phyloP scores from a whole-genome alignment of 1,140 invertebrate genomes.

The Linepithema humile region DNA sequence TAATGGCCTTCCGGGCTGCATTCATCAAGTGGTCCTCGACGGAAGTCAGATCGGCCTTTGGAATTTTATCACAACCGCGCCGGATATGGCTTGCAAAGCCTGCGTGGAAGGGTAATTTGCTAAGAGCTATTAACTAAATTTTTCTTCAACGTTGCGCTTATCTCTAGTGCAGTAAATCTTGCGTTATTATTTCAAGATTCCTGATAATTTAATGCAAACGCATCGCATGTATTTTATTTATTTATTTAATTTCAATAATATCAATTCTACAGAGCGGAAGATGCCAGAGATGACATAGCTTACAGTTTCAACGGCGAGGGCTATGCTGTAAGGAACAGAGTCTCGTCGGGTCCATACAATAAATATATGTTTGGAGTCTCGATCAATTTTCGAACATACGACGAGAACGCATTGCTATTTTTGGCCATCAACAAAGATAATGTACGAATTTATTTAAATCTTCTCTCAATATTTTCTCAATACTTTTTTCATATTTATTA shows the following conservation, averaged over 20 bases:
- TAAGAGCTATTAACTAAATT: background rate
- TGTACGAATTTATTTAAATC: constrained; percentile 78
- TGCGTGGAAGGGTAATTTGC: constrained; percentile 89
- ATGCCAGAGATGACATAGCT: constrained; percentile 83
- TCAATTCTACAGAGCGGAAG: constrained; percentile 84
- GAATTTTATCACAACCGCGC: constrained; percentile 90
- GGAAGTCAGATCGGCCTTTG: constrained; percentile 93
- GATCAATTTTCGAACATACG: constrained; percentile 93
- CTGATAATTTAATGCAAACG: background rate
- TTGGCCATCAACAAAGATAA: constrained; percentile 90
- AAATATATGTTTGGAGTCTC: constrained; percentile 91
- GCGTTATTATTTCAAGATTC: background rate
- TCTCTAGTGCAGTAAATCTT: background rate
- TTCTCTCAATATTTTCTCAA: too few relatives aligned
- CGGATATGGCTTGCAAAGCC: constrained; percentile 89
- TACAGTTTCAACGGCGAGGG: constrained; percentile 91
- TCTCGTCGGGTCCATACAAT: constrained; percentile 87
- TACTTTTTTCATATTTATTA: too few relatives aligned
- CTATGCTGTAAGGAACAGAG: constrained; percentile 89
- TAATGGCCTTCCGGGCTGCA: constrained; percentile 89
- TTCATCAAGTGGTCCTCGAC: constrained; percentile 92
- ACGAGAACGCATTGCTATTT: constrained; percentile 95
- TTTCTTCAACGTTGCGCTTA: background rate
- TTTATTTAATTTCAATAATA: background rate
- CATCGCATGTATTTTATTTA: background rate